Base-by-base conservation (phyloP, 2,888 invertebrate genomes). In the Ligdia adustata region DNA sequence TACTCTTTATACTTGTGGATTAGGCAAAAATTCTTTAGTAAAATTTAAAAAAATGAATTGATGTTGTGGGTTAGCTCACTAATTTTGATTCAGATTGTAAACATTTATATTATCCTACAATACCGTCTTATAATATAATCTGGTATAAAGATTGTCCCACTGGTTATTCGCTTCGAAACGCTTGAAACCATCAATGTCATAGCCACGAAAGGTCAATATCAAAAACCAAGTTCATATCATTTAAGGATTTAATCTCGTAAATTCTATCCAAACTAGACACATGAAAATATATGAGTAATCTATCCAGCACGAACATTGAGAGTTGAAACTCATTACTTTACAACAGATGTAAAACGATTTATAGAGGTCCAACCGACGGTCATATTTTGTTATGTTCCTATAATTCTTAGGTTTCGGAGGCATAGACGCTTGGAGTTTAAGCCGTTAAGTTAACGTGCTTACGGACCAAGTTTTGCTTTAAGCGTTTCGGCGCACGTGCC, bases 301-400 rank as follows among this genome's bases (percentile, higher is more conserved):
- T 78, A 82, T 83, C 75, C 69, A 69, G 66, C 66, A 78, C 66
- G 75, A 78, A 82, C n/a, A 79, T 72, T 74, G 78, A 76, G 81
- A 86, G 85, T 81, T 85, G 84, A 87, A 89, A 84, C 83, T 84
- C 83, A 84, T 87, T 87, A 87, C 85, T 85, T 87, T 87, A 87
- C 84, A 74, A 85, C 75, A 81, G 82, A 85, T 82, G 84, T 83
- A 82, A 84, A 85, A 70, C 79, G 80, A 84, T 86, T 85, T 86
- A 84, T 84, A 68, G 79, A 75, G 83, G 82, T 79, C 73, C 65
- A 69, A 74, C 74, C 65, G 63, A 57, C 64, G 76, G 79, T 78
- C 75, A 79, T 86, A 83, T 85, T 84, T 82, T 77, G 83, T 83
- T 85, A 83, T 86, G 82, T 82, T 75, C 81, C 80, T 77, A 86